A percentile compares a stretch with the other conserved stretches of the same genome.
Conservation (phyloP, 2,888 invertebrate genomes). For the Romanomermis culicivorax region DNA sequence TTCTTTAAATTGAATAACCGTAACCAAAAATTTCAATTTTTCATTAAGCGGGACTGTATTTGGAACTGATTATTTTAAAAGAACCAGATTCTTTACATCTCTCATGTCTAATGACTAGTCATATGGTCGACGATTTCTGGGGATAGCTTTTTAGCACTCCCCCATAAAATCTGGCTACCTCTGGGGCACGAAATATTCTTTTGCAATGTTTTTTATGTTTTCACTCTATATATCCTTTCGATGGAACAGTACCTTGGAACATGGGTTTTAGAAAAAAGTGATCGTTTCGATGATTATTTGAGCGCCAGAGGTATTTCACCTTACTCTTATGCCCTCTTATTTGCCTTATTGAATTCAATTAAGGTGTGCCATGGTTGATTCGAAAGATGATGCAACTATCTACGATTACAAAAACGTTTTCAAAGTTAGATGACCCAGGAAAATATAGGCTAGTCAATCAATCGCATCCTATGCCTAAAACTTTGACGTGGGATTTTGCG, state of each 20-base stretch:
- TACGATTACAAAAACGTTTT: background rate
- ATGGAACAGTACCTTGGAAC: background rate
- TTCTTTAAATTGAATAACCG: no score
- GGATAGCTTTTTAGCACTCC: no score
- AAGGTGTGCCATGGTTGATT: conserved; percentile 3
- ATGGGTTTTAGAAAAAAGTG: background rate
- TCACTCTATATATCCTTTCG: background rate
- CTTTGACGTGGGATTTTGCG: background rate
- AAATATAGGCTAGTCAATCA: background rate
- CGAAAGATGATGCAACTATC: conserved; percentile 1
- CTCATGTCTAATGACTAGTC: no score
- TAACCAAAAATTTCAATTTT: no score
- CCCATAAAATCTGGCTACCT: no score
- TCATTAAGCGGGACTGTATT: no score
- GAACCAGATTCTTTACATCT: no score
- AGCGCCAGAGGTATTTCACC: background rate
- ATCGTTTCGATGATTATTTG: background rate
- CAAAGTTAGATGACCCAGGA: background rate
- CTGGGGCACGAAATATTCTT: no score
- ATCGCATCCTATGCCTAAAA: background rate
- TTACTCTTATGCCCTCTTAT: background rate
- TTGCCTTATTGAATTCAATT: background rate
- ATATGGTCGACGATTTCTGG: no score
- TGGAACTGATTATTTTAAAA: no score
- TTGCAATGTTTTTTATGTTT: background rate